A percentile compares a stretch with the other conserved stretches of the same genome.
phyloP scores from a whole-genome alignment of 2,888 invertebrate genomes.

The Caenorhabditis sinica region DNA sequence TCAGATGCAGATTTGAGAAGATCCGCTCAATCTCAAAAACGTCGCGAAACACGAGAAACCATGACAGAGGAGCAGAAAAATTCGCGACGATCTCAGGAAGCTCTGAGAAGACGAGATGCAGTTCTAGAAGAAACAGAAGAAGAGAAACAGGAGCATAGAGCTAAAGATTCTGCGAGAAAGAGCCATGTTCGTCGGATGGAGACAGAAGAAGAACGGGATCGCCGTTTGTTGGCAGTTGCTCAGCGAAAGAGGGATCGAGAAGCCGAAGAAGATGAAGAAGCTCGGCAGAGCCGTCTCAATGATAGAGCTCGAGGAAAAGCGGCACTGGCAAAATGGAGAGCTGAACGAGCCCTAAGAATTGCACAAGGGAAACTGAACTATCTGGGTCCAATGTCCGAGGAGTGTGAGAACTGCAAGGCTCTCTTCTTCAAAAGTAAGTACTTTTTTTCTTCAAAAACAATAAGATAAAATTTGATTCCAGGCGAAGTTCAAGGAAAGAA shows the following conservation, averaged over 20 bases:
- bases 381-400: neutral
- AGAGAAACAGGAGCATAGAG: neutral
- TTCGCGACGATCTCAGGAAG: too few species aligned
- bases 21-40: too few species aligned
- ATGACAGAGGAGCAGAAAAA: too few species aligned
- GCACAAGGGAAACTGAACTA: neutral
- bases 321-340: too few species aligned
- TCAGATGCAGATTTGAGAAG: neutral
- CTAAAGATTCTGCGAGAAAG: neutral
- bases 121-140: neutral
- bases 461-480: neutral
- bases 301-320: too few species aligned
- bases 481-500: neutral
- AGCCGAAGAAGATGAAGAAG: neutral
- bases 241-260: neutral
- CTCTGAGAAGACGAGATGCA: neutral
- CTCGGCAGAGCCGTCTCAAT: too few species aligned
- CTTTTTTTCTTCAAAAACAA: neutral
- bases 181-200: neutral
- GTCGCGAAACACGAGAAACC: too few species aligned
- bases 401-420: neutral
- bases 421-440: neutral
- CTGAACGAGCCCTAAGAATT: neutral
- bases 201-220: neutral
- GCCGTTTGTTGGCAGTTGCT: neutral